Evolutionary conservation across 2,113 vertebrate species (phyloP).

Genomic region (Varanus komodoensis): DNA sequence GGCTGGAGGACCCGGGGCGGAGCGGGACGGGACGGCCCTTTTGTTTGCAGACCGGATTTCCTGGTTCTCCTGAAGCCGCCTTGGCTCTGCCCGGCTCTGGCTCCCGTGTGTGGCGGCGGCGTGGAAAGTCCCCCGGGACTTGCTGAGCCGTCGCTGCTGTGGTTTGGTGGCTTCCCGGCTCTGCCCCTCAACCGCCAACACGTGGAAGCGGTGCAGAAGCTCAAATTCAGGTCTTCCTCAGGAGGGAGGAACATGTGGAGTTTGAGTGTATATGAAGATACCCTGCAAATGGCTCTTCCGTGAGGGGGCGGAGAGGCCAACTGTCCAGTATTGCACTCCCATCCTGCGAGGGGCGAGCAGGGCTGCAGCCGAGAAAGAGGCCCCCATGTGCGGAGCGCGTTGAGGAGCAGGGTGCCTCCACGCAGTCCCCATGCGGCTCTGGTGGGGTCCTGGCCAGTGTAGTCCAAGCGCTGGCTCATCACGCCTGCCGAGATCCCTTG

Average conservation of each 20-base stretch:
- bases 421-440: no score
- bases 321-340: background rate
- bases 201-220: background rate
- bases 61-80: conserved; percentile 7
- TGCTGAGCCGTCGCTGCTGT: background rate
- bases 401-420: no score
- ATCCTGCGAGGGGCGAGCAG: background rate
- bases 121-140: background rate
- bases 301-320: background rate
- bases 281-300: background rate
- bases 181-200: background rate
- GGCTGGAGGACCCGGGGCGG: background rate
- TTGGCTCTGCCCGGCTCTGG: background rate
- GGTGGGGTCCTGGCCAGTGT: no score
- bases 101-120: background rate
- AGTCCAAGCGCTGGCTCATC: background rate
- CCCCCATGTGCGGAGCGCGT: no score
- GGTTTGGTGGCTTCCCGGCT: background rate
- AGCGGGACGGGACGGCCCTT: background rate
- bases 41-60: conserved; percentile 23
- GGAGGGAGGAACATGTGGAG: background rate
- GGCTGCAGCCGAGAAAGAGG: background rate
- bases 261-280: background rate
- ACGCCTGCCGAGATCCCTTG: no score
- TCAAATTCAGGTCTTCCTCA: background rate